Evolutionary conservation across 2,797 vertebrate genomes (phyloP).

Genomic region (Melanotaenia parkinsoni): DNA sequence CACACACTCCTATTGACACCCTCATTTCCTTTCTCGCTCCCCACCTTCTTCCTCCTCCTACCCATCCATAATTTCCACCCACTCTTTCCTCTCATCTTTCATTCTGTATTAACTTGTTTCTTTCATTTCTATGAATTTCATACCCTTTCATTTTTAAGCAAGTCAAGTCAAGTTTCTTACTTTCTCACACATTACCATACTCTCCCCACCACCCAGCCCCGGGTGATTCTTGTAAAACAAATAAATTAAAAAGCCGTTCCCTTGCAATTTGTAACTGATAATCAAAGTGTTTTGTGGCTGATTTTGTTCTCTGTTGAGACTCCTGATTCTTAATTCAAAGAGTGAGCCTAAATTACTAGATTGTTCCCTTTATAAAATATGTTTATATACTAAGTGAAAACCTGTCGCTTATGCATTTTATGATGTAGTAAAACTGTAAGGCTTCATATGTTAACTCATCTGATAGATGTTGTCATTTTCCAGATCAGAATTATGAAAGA

Average conservation of each 20-base stretch:
- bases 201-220: neutral
- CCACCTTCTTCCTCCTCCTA: slow-evolving; percentile 28
- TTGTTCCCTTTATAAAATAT: neutral
- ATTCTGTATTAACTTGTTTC: slow-evolving; percentile 19
- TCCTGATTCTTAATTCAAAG: neutral
- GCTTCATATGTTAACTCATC: neutral
- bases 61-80: slow-evolving; percentile 54
- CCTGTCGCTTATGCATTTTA: neutral
- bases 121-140: slow-evolving; percentile 12
- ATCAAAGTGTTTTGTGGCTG: neutral
- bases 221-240: neutral
- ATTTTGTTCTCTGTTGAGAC: neutral
- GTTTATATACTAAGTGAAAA: neutral
- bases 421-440: neutral
- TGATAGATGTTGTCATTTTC: neutral
- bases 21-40: slow-evolving; percentile 57
- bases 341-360: neutral
- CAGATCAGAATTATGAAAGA: neutral
- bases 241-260: neutral
- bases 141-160: neutral
- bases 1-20: slow-evolving; percentile 53
- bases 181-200: slow-evolving; percentile 1
- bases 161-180: neutral
- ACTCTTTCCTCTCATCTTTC: slow-evolving; percentile 32
- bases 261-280: neutral